Base-by-base conservation (phyloP, 2,888 invertebrate species). In the Cantharis rufa region DNA sequence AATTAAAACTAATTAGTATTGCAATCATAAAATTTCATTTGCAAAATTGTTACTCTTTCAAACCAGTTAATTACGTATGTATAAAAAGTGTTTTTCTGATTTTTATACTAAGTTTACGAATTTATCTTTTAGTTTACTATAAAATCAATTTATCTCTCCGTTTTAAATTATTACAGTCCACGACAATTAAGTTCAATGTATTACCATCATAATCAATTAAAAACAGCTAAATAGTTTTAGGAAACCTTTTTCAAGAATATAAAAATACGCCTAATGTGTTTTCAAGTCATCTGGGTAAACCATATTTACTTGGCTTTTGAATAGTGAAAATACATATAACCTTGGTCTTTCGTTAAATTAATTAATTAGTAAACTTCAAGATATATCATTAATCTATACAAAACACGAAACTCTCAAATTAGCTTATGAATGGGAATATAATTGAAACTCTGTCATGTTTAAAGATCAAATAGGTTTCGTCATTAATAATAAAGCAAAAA, bases 281-380 rank as follows among this genome's bases (percentile, higher is more conserved):
- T 48, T 48, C 7, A 7, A 48, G 48, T n/a, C 48, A 7, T n/a
- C 7, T 48, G n/a, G 48, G 48, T 48, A 48, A 48, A 48, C 48
- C 48, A 48, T 48, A 48, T 48, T 48, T 48, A 13, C n/a, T 48
- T 48, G 48, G n/a, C 48, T 48, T 48, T 48, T 48, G 48, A 48
- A 48, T 48, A 48, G n/a, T 3, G 48, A n/a, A 48, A 48, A n/a
- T 48, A 48, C 48, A 48, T 48, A n/a, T 48, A 72, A 66, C 72
- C 66, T 72, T 72, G 72, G 48, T 66, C 64, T 72, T 72, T 72
- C 21, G 48, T 48, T 63, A 21, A 64, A 63, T 66, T 72, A 72
- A 64, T 32, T 72, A 66, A 66, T 72, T 66, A 64, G 66, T 66
- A 66, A 72, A 72, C 48, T 66, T 72, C 72, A 72, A 72, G 66